Base-by-base conservation (phyloP, 2,797 vertebrate genomes). In the Siniperca undulata region DNA sequence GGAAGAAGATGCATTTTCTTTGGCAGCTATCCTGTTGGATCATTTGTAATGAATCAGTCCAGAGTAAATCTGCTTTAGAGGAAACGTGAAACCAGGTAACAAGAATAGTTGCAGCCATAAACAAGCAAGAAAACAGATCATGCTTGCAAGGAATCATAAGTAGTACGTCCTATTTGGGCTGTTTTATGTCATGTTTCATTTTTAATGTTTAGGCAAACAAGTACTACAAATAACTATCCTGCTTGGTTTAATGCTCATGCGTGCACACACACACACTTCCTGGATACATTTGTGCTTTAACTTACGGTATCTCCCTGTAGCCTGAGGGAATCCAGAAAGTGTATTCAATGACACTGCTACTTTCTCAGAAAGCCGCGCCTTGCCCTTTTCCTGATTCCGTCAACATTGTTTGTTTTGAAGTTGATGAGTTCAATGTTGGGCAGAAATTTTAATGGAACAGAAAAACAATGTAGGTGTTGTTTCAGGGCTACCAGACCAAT, bases 381-480 rank as follows among this genome's bases (percentile, higher is more conserved):
- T 89, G 78, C 44, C 80, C 81, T 87, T 84, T 89, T 86, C 84
- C 80, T 80, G 85, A 93, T 86, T 89, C 82, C 73, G 64, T 89
- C 84, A 72, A 56, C 74, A 77, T 84, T 0, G 8, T 42, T 81
- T 64, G 50, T 91, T 93, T 88, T 85, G 73, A 90, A 82, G 89
- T 81, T 82, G 82, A 90, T 34, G 52, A 76, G 67, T 87, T 86
- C 17, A 16, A 64, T 70, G 67, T 59, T 62, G 59, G 60, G 70
- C 44, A 1, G 34, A 83, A 53, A 59, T 84, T 83, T 77, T 84
- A 89, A 83, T 86, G 68, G 73, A 85, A 86, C 50, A 73, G 61
- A 91, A 88, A 84, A 81, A 91, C 74, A 85, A 88, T 87, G 84
- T 84, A 79, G 81, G 83, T 90, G 88, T 91, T 89, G 78, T 91